phyloP scores from a whole-genome alignment of 2,113 vertebrate species.

The Phylloscopus trochiloides region DNA sequence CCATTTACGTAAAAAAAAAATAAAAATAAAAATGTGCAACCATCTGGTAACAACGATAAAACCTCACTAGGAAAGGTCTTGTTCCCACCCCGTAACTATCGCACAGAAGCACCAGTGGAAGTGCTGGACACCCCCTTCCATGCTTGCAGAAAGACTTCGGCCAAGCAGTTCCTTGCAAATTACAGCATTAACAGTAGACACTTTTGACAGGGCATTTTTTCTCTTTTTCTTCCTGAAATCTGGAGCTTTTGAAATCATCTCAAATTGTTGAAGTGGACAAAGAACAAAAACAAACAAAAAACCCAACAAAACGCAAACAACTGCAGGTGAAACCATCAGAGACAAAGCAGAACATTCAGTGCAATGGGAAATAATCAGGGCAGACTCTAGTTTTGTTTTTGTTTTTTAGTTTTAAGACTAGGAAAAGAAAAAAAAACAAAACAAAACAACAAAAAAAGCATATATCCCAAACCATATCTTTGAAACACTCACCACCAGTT shows the following conservation, averaged over 20 bases:
- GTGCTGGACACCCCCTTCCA: slow-evolving; percentile 23
- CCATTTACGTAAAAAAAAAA: slow-evolving; percentile 70
- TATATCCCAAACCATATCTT: slow-evolving; percentile 64
- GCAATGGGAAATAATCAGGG: slow-evolving; percentile 77
- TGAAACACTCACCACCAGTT: slow-evolving; percentile 60
- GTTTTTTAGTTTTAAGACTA: slow-evolving; percentile 83
- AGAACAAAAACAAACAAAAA: slow-evolving; percentile 14
- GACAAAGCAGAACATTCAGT: slow-evolving; percentile 85
- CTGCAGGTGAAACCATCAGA: slow-evolving; percentile 77
- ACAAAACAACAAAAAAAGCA: slow-evolving; percentile 33
- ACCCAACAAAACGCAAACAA: neutral
- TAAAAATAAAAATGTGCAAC: slow-evolving; percentile 73
- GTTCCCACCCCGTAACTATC: slow-evolving; percentile 72
- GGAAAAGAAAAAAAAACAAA: slow-evolving; percentile 14
- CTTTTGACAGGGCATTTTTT: neutral
- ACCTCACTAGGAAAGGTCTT: slow-evolving; percentile 81
- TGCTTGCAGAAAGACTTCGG: slow-evolving; percentile 4
- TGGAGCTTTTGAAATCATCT: slow-evolving; percentile 76
- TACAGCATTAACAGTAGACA: slow-evolving; percentile 24
- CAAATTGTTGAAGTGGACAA: slow-evolving; percentile 72
- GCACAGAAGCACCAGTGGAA: slow-evolving; percentile 36
- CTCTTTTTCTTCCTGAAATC: slow-evolving; percentile 33
- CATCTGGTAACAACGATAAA: slow-evolving; percentile 80
- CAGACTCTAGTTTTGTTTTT: slow-evolving; percentile 68
- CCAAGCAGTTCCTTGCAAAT: neutral